These are phyloP conservation scores for Trochalopteron elliotii DNA, from an alignment of 2,113 vertebrate species.

Conservation along the genomic window DNA sequence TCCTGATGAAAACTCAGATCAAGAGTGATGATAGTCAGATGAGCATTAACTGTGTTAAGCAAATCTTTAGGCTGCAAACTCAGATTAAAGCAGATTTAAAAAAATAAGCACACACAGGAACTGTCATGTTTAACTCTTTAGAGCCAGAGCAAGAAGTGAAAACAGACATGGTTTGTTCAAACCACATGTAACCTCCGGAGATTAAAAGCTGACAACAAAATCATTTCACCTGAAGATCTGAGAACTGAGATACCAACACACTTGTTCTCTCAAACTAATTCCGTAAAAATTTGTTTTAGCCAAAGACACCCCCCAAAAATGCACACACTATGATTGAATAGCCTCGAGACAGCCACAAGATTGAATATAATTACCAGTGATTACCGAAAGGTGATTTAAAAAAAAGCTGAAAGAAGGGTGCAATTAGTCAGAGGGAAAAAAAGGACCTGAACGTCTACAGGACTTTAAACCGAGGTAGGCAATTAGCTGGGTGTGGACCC, in stretches of 20 bases:
- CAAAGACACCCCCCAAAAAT: neutral
- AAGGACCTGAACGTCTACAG: neutral
- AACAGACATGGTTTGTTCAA: neutral
- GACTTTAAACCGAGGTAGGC: neutral
- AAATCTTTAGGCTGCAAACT: slow-evolving; percentile 7
- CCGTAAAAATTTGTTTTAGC: neutral
- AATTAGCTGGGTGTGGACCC: slow-evolving; percentile 6
- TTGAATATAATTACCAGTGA: neutral
- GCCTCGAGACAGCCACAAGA: slow-evolving; percentile 9
- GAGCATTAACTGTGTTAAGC: slow-evolving; percentile 18
- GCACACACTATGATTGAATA: neutral
- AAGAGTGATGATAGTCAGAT: neutral
- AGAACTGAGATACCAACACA: neutral
- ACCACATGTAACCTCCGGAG: neutral
- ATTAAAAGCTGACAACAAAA: neutral
- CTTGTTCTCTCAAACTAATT: neutral
- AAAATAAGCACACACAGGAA: neutral
- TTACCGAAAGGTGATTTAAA: neutral
- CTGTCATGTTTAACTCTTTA: neutral
- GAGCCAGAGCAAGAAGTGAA: neutral
- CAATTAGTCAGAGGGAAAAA: slow-evolving; percentile 31
- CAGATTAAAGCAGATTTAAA: neutral
- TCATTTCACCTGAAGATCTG: neutral
- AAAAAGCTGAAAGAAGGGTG: neutral
- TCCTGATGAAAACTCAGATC: slow-evolving; percentile 33